These are phyloP conservation scores for Trissonchulus sp. DNA, from an alignment of 2,888 invertebrate genomes.

Conservation along the genomic window DNA sequence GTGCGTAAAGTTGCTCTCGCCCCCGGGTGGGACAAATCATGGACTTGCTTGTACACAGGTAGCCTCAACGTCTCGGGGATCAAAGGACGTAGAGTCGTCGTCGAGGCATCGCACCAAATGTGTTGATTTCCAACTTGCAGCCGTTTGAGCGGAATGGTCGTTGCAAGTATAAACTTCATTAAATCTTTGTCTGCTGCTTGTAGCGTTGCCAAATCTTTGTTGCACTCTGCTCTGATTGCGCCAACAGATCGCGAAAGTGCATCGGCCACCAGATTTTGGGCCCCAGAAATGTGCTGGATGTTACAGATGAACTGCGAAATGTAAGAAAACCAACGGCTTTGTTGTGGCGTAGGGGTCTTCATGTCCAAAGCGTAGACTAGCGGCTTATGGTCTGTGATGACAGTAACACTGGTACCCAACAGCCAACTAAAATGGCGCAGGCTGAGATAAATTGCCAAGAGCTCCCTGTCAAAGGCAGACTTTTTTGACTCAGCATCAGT, in stretches of 20 bases:
- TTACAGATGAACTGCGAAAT: background rate
- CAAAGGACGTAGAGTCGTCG: background rate
- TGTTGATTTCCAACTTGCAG: background rate
- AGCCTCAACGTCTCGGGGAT: background rate
- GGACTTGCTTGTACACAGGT: background rate
- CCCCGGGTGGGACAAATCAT: conserved; percentile 3
- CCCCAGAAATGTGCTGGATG: conserved; percentile 6
- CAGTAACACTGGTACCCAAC: background rate
- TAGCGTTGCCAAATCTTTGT: background rate
- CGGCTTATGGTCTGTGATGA: conserved; percentile 14
- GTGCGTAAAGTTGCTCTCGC: background rate
- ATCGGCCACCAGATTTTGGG: conserved; percentile 12
- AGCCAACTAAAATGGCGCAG: conserved; percentile 2
- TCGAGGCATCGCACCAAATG: background rate
- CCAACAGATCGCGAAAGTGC: background rate
- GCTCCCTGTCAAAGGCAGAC: conserved; percentile 6
- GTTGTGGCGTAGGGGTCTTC: conserved; percentile 21
- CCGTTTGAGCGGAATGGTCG: background rate
- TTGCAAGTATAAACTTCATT: background rate
- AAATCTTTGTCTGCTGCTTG: background rate
- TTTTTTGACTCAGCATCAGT: background rate
- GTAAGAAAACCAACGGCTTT: conserved; percentile 16
- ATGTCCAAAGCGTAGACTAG: conserved; percentile 13
- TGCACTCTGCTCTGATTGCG: background rate
- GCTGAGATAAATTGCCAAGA: background rate